These are phyloP conservation scores for Chaenocephalus aceratus DNA, from an alignment of 2,113 vertebrate species.

Conservation along the genomic window DNA sequence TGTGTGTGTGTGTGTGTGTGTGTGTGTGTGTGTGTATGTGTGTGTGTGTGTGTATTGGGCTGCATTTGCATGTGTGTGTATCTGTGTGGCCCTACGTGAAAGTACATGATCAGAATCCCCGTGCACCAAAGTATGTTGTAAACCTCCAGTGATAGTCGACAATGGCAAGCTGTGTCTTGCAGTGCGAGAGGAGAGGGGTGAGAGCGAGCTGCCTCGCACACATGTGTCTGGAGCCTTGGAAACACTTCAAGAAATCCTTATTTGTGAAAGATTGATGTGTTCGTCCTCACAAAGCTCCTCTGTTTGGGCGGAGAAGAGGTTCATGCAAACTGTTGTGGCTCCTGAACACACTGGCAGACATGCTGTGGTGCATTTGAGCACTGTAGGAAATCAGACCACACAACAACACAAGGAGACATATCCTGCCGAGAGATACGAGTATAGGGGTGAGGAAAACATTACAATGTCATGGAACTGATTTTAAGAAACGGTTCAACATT, in stretches of 20 bases:
- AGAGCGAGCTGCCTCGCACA: conserved; percentile 56
- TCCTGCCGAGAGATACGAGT: neutral
- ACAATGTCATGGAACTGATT: neutral
- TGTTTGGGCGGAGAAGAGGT: neutral
- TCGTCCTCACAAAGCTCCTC: conserved; percentile 29
- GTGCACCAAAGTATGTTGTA: conserved; percentile 44
- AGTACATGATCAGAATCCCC: conserved; percentile 63
- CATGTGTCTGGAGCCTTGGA: conserved; percentile 66
- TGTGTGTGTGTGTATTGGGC: no score
- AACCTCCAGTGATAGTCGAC: conserved; percentile 46
- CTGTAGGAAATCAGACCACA: conserved; percentile 7
- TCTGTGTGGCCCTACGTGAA: conserved; percentile 45
- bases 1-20: no score
- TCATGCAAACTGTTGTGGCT: conserved; percentile 7
- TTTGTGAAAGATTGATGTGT: conserved; percentile 44
- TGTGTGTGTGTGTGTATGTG: no score
- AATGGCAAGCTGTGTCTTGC: conserved; percentile 73
- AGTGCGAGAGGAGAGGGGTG: conserved; percentile 23
- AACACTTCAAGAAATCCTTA: conserved; percentile 57
- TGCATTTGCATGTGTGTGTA: conserved; percentile 3
- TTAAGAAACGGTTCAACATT: conserved; percentile 4
- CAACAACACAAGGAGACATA: neutral
- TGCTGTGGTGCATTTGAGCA: conserved; percentile 10
- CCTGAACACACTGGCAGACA: conserved; percentile 12
- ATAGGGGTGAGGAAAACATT: neutral